These are phyloP conservation scores for Latheticus oryzae DNA, from an alignment of 2,888 invertebrate genomes.

Conservation along the genomic window DNA sequence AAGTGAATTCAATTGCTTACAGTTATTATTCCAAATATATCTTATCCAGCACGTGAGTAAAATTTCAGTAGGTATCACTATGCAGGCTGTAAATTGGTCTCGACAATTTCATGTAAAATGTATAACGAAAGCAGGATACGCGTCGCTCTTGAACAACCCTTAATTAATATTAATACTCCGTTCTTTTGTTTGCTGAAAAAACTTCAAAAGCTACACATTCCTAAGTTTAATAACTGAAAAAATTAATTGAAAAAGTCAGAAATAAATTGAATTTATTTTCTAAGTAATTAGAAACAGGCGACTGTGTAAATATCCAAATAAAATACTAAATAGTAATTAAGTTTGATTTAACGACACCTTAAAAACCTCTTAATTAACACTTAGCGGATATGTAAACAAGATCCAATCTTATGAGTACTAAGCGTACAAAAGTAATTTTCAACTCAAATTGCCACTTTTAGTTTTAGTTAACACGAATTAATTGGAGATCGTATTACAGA, in stretches of 20 bases:
- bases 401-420: constrained; percentile 2
- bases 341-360: constrained; percentile 5
- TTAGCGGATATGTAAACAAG: constrained; percentile 5
- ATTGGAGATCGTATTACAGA: too few relatives aligned
- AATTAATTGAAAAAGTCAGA: too few relatives aligned
- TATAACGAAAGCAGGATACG: constrained; percentile 4
- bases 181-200: too few relatives aligned
- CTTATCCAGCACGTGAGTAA: constrained; percentile 16
- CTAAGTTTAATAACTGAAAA: too few relatives aligned
- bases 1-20: too few relatives aligned
- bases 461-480: too few relatives aligned
- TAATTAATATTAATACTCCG: constrained; percentile 13
- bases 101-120: constrained; percentile 13
- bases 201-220: too few relatives aligned
- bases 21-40: too few relatives aligned
- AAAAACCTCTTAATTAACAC: constrained; percentile 16
- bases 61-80: constrained; percentile 2
- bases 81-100: constrained; percentile 12
- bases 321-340: constrained; percentile 7
- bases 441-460: constrained; percentile 3
- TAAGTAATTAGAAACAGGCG: too few relatives aligned
- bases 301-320: too few relatives aligned
- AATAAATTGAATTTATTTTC: too few relatives aligned
- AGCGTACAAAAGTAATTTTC: constrained; percentile 8
- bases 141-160: neutral